Evolutionary conservation across 2,888 invertebrate species (phyloP).

Genomic region (Eristalis pertinax): DNA sequence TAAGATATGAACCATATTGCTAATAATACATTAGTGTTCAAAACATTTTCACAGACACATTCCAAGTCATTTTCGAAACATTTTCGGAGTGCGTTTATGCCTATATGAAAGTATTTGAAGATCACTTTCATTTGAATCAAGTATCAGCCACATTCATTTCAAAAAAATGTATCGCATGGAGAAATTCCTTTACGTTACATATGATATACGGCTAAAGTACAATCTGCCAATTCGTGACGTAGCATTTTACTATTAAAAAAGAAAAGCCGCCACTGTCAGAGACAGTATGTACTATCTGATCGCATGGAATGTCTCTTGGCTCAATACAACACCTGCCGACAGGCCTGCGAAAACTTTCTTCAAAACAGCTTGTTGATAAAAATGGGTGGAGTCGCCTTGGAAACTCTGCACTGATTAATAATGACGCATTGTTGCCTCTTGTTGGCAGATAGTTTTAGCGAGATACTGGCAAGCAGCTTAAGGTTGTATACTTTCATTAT

Average conservation of each 20-base stretch:
- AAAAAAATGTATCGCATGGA: background rate
- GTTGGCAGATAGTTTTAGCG: conserved; percentile 54
- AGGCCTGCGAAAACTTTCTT: conserved; percentile 51
- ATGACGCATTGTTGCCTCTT: conserved; percentile 52
- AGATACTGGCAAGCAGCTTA: conserved; percentile 54
- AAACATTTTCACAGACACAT: too few species aligned
- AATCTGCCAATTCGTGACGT: conserved; percentile 1
- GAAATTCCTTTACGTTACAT: background rate
- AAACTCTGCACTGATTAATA: conserved; percentile 51
- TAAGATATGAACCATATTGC: background rate
- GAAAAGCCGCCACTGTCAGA: conserved; percentile 27
- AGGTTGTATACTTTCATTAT: conserved; percentile 56
- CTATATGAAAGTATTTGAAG: too few species aligned
- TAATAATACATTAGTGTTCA: background rate
- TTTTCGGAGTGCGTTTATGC: background rate
- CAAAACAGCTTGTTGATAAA: conserved; percentile 29
- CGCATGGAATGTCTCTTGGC: conserved; percentile 33
- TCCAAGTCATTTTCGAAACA: too few species aligned
- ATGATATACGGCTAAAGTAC: conserved; percentile 9
- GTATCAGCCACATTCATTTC: conserved; percentile 10
- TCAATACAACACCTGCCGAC: conserved; percentile 1
- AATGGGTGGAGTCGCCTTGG: conserved; percentile 57
- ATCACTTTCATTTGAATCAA: background rate
- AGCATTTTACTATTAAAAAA: conserved; percentile 19
- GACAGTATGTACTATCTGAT: conserved; percentile 24